phyloP scores from a whole-genome alignment of 2,888 invertebrate genomes.

The Steinernema carpocapsae region DNA sequence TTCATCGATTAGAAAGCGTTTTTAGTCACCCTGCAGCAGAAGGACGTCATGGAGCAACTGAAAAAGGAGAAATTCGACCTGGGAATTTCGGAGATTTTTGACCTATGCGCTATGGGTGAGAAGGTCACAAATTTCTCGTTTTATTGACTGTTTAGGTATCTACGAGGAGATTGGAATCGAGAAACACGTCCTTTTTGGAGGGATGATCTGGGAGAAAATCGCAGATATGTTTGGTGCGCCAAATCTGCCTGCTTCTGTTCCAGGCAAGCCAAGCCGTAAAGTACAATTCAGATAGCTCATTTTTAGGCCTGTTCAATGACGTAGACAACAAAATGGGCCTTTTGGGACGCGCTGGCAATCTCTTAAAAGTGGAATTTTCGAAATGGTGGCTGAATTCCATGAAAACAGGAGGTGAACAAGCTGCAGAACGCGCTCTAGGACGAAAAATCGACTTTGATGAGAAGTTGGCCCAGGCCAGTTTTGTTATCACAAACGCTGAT shows the following conservation, averaged over 20 bases:
- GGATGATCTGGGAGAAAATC: neutral
- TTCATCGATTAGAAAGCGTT: too few species aligned
- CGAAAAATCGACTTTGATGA: neutral
- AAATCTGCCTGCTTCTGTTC: neutral
- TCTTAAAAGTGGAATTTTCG: neutral
- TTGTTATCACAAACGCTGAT: conserved; percentile 36
- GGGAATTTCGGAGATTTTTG: conserved; percentile 48
- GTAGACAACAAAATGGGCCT: too few species aligned
- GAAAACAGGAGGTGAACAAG: neutral
- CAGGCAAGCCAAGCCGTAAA: neutral
- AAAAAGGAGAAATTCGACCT: conserved; percentile 48
- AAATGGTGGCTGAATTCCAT: neutral
- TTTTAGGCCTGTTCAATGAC: too few species aligned
- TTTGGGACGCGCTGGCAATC: neutral
- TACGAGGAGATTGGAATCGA: neutral
- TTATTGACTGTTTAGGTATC: neutral
- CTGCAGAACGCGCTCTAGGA: neutral
- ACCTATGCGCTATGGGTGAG: conserved; percentile 42
- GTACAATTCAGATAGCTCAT: too few species aligned
- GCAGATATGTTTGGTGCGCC: neutral
- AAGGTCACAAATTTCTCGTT: too few species aligned
- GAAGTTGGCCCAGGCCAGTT: neutral
- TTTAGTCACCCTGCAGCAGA: too few species aligned
- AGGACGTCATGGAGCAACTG: conserved; percentile 37
- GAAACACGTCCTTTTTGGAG: neutral